Base-by-base conservation (phyloP, 2,888 invertebrate genomes). In the Polyommatus iphigenia region DNA sequence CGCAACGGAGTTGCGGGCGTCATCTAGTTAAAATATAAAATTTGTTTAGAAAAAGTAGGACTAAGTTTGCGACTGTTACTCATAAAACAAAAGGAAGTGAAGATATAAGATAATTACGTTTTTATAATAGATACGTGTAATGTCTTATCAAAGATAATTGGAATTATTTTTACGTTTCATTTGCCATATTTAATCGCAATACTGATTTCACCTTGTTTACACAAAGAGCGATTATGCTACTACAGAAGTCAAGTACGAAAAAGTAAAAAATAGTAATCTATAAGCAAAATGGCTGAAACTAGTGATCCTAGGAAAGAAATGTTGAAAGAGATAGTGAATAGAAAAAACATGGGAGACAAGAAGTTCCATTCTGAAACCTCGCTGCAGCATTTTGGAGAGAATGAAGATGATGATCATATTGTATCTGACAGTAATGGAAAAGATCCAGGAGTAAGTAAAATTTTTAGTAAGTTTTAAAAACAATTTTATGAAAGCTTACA, bases 351-450 rank as follows among this genome's bases (percentile, higher is more conserved):
- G 81, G 92, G 93, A 75, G 88, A 89, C 76, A 92, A 93, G 81
- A 91, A 90, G 78, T 93, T 89, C 81, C 92, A 93, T 81, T 94
- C 94, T 2, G 94, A 94, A 80, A 88, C 91, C 1, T 92, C 92
- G 3, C 83, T 93, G 20, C 92, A 93, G 78, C 86, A 91, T 76
- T 89, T 85, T 78, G 89, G 84, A 50, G 90, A 89, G 78, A 87
- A 89, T 76, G 89, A 88, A 72, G 87, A 87, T n/a, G 87, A 87
- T n/a, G 80, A 80, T 13, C 81, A 83, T 13, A 81, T 83, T 76
- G 78, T 78, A 59, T 79, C 83, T 18, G 84, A 86, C 5, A 71
- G 76, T 15, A 72, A 77, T 41, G 78, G 78, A 5, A 84, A 83
- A 54, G 93, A 92, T 80, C 92, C 93, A 2, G 92, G 90, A 82